These are phyloP conservation scores for Mungos mungo DNA, from an alignment of 2,113 vertebrate species.

Conservation along the genomic window DNA sequence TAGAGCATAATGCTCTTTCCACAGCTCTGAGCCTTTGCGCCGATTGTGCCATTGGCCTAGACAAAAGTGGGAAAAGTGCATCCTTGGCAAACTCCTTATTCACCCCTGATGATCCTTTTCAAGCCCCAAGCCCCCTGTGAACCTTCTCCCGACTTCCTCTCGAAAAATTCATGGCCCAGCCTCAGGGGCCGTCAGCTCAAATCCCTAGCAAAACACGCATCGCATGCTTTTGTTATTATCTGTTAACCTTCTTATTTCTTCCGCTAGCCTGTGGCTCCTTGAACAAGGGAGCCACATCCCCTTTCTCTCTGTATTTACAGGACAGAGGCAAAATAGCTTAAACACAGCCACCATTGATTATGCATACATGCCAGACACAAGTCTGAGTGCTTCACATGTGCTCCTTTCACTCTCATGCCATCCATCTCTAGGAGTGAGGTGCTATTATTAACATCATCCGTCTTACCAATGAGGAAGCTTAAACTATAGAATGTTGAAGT, in stretches of 20 bases:
- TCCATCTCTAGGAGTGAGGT: background rate
- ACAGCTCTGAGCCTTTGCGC: background rate
- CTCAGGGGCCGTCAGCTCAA: background rate
- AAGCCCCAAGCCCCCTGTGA: background rate
- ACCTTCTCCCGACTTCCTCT: background rate
- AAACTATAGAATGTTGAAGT: background rate
- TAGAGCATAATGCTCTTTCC: background rate
- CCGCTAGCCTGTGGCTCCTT: background rate
- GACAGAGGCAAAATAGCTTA: background rate
- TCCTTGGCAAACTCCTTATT: background rate
- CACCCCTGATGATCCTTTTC: background rate
- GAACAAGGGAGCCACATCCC: background rate
- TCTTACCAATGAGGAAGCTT: background rate
- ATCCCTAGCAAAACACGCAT: background rate
- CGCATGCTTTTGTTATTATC: background rate
- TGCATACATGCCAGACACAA: background rate
- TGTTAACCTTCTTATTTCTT: background rate
- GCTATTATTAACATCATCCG: background rate
- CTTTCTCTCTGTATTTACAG: background rate
- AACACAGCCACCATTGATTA: background rate
- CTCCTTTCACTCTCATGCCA: background rate
- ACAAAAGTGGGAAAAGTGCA: background rate
- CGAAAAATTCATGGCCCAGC: background rate
- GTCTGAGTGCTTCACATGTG: background rate
- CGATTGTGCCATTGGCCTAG: background rate